Evolutionary conservation across 2,113 vertebrate genomes (phyloP), one percentile per base, ranked within the genome.

Genomic region (Neolamprologus cancellatus): DNA sequence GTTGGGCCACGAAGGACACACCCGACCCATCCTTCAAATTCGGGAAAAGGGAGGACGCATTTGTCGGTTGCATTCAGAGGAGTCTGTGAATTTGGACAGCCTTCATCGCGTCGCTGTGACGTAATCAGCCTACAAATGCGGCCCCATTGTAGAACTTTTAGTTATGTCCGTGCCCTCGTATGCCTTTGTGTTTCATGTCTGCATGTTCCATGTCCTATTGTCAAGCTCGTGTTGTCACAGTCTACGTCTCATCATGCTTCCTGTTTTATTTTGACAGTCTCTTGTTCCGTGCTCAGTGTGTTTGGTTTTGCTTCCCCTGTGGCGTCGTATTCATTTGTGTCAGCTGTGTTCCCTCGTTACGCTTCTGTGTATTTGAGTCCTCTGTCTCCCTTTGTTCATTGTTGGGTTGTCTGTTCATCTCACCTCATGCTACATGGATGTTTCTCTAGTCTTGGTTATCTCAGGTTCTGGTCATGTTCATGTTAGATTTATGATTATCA

Each of bases 31-130:
- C 13, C 13, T 57, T 57, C 54, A 57, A 28, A 55, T 28, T 55
- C 1, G 1, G 23, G 23, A 15, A 15, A 55, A 15, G 0, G 54
- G 23, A 57, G 23, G 13, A 57, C 23, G 3, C 54, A 57, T 3
- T 57, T 3, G 54, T 57, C 4, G 2, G 23, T 13, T 55, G 7
- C 7, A 57, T 28, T 28, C 7, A 1, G 23, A 55, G 23, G 53
- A 55, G 53, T 25, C 23, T n/a, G n/a, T n/a, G 0, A 8, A 55
- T 25, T 55, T 14, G 53, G 53, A 55, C 6, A 25, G 12, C 53
- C 53, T 55, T 55, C 53, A 0, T 2, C 2, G 13, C 1, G 2
- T 28, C 1, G 1, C 0, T 55, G 7, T 55, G 54, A 28, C 1
- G 1, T 55, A 5, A 55, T 28, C 13, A 15, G 13, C 4, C 23